Base-by-base conservation (phyloP, 2,113 vertebrate genomes). In the Formicarius rufipectus region DNA sequence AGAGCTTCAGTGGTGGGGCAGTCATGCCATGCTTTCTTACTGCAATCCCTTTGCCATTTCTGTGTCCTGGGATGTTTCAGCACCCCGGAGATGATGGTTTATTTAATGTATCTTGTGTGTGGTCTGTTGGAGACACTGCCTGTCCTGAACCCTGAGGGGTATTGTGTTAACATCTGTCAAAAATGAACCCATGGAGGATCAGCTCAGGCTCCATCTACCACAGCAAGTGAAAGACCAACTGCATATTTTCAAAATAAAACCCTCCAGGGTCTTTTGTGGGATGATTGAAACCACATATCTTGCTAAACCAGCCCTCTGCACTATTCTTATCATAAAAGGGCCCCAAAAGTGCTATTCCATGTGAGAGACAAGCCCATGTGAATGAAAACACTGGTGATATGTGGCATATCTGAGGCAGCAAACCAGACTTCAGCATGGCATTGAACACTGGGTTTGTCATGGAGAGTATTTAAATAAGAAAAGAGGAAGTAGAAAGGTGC, bases 11-110 rank as follows among this genome's bases (percentile, higher is more conserved):
- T 17, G 62, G 42, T 71, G 17, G 37, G 56, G n/a, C 63, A 44
- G 1, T 44, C 35, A 20, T 5, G 1, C 68, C 3, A 0, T 12
- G 37, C 14, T 3, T 40, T 52, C 58, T 42, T 60, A 20, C 74
- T 60, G 66, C 77, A 72, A 1, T 84, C 35, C 40, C 8, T 0
- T 40, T 0, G 7, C 58, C 22, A 2, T 85, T 83, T 85, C 60
- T 35, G 3, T 19, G 40, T 72, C 66, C 66, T 3, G 0, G 22
- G 71, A 14, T 82, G 63, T 45, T 69, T 69, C 44, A 18, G 55
- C 30, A 68, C 60, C 66, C 68, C 53, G 30, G 39, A 79, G 63
- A 4, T 22, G 24, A 22, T 1, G 2, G n/a, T 66, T 86, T 66
- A 21, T 92, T 88, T 53, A 2, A 21, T n/a, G 22, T n/a, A 6